Base-by-base conservation (phyloP, 2,113 vertebrate species). In the Echinops telfairi region DNA sequence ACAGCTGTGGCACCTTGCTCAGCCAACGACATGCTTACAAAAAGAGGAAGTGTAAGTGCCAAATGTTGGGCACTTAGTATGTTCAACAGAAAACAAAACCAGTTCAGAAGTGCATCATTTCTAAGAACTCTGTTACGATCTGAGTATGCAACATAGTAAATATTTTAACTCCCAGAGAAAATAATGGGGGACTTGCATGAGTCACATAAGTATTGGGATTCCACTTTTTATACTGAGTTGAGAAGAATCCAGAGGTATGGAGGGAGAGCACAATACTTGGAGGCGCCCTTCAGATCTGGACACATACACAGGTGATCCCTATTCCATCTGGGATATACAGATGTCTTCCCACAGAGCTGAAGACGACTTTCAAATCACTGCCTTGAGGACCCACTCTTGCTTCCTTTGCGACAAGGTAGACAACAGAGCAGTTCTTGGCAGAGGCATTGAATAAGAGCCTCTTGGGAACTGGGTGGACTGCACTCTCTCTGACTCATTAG, bases 321-420 rank as follows among this genome's bases (percentile, higher is more conserved):
- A 27, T 3, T 8, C 38, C 6, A 43, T 25, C 20, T 58, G 1
- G 9, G 23, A 2, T 8, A 6, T 22, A 0, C 2, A 19, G 15
- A 29, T 14, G 23, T 25, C 29, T 17, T 36, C 58, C 9, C 7
- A 4, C 40, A 12, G 23, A 40, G 31, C 47, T 83, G 15, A 40
- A 2, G 78, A 40, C 84, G 83, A 64, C n/a, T 75, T 17, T 53
- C 29, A 14, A 53, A 29, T 23, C 88, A 78, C 25, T 20, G 19
- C n/a, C 36, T 38, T 25, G 25, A 43, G 15, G 6, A 29, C 36
- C 40, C 14, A 2, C 29, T 43, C 33, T 73, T 29, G 27, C 11
- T 66, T 58, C 22, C 6, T 1, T 4, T 2, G n/a, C 70, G 80
- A 73, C 17, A 27, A 8, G 17, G 40, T 16, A 20, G n/a, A 73